These are phyloP conservation scores for Drosophila persimilis DNA, from an alignment of 1,140 invertebrate species.

Conservation along the genomic window DNA sequence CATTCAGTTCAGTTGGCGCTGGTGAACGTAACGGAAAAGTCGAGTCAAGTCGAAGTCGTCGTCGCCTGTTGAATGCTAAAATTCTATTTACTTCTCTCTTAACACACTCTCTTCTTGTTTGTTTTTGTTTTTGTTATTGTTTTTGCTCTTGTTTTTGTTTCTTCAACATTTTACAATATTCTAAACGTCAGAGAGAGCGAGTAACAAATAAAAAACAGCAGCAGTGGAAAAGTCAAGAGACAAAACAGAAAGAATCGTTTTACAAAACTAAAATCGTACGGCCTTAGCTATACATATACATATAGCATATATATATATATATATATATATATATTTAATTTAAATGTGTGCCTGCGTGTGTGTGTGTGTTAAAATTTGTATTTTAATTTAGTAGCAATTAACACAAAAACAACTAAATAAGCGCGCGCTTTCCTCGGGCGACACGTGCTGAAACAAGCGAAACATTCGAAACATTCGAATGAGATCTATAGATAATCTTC, in stretches of 20 bases:
- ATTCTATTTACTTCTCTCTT: conserved; percentile 35
- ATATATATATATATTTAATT: conserved; percentile 7
- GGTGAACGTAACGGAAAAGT: conserved; percentile 80
- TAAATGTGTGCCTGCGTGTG: neutral
- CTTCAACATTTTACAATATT: conserved; percentile 11
- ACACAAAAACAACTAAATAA: conserved; percentile 28
- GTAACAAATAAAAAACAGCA: conserved; percentile 27
- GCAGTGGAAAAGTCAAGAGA: neutral
- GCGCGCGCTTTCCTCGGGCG: conserved; percentile 32
- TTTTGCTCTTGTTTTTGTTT: conserved; percentile 32
- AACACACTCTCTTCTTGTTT: conserved; percentile 4
- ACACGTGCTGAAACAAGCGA: conserved; percentile 22
- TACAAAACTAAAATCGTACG: conserved; percentile 44
- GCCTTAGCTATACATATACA: conserved; percentile 9
- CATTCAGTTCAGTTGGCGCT: conserved; percentile 74
- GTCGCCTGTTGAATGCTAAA: conserved; percentile 41
- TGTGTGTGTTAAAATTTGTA: conserved; percentile 34
- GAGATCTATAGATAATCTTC: conserved; percentile 1
- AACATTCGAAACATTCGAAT: neutral
- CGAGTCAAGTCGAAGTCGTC: conserved; percentile 10
- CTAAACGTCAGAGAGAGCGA: neutral
- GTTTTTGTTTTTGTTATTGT: conserved; percentile 18
- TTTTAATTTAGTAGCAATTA: conserved; percentile 47
- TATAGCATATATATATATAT: conserved; percentile 11
- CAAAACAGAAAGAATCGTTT: conserved; percentile 8